These are phyloP conservation scores for Achatina immaculata DNA, from an alignment of 1,140 invertebrate genomes.

Conservation along the genomic window DNA sequence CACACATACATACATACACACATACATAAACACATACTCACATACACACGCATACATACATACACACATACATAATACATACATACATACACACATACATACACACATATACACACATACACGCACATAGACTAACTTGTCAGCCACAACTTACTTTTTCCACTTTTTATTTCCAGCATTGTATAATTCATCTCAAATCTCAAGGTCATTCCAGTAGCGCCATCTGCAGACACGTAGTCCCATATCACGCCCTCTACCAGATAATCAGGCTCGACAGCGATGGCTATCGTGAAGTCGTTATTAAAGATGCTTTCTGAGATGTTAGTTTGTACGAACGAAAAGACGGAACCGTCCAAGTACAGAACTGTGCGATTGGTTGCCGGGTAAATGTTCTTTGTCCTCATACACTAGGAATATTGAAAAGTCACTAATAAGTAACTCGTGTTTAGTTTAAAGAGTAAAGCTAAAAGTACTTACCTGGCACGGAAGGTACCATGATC, in stretches of 20 bases:
- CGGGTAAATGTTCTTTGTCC: not conserved
- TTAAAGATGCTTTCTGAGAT: not conserved
- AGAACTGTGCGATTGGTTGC: not conserved
- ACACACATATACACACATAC: too few relatives aligned
- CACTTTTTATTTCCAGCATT: not conserved
- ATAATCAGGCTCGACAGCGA: conserved; percentile 4
- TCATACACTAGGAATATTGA: not conserved
- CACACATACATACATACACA: too few relatives aligned
- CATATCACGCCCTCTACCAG: conserved; percentile 12
- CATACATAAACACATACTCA: too few relatives aligned
- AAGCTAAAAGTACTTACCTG: too few relatives aligned
- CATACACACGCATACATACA: too few relatives aligned
- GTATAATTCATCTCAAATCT: not conserved
- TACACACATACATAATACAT: too few relatives aligned
- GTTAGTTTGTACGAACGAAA: not conserved
- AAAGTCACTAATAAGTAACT: too few relatives aligned
- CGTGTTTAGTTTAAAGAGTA: too few relatives aligned
- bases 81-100: too few relatives aligned
- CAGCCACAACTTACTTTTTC: not conserved
- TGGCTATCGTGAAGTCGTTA: conserved; percentile 5
- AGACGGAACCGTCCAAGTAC: conserved; percentile 21
- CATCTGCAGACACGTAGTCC: not conserved
- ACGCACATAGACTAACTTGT: too few relatives aligned
- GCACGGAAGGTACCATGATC: too few relatives aligned
- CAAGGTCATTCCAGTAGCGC: not conserved